Conservation (phyloP, 2,888 invertebrate genomes). For the Drosophila atripex region DNA sequence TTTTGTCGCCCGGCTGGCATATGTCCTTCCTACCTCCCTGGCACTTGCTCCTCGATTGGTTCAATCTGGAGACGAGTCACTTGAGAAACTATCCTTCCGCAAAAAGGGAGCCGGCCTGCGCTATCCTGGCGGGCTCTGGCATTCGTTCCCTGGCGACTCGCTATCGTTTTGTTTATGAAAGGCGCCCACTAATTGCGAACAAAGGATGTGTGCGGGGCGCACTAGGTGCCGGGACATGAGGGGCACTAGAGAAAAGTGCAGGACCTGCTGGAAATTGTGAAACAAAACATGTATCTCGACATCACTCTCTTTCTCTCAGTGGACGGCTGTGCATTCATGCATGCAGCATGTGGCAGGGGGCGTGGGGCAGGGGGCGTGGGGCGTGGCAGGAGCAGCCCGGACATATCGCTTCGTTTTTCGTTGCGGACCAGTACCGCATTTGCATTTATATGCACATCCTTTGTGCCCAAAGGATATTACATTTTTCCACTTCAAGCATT, state of each 20-base stretch:
- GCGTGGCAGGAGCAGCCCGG: conserved; percentile 16
- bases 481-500: conserved; percentile 79
- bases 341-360: conserved; percentile 14
- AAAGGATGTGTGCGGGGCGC: conserved; percentile 19
- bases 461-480: conserved; percentile 80
- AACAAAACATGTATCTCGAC: too few species aligned
- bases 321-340: conserved; percentile 33
- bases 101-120: background rate
- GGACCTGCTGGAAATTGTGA: background rate
- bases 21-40: conserved; percentile 5
- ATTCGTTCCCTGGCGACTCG: background rate
- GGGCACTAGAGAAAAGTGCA: conserved; percentile 11
- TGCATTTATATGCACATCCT: conserved; percentile 66
- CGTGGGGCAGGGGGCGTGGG: background rate
- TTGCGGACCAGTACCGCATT: conserved; percentile 40
- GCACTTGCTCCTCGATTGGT: conserved; percentile 14
- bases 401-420: conserved; percentile 31
- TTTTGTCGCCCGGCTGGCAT: conserved; percentile 54
- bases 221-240: background rate
- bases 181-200: conserved; percentile 38
- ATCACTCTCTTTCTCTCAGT: conserved; percentile 1
- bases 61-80: conserved; percentile 38
- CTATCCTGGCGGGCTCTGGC: conserved; percentile 6
- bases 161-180: conserved; percentile 37
- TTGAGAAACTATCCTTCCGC: conserved; percentile 9